Conservation (phyloP, 2,113 vertebrate genomes). For the Alexandromys fortis region DNA sequence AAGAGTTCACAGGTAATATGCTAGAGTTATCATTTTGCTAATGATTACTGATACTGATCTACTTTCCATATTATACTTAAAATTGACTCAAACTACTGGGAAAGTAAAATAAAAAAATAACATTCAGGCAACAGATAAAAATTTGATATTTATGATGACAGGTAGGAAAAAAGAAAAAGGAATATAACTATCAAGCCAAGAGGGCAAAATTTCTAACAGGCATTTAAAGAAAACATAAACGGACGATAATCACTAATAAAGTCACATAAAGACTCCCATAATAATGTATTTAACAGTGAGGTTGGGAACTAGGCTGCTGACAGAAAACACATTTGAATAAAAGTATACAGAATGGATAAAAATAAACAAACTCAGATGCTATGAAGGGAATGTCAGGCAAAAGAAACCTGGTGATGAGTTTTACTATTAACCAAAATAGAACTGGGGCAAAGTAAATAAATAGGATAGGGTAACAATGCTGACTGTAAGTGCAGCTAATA, state of each 20-base stretch:
- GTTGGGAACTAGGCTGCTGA: neutral
- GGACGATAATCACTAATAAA: neutral
- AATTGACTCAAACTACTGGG: neutral
- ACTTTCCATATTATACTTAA: neutral
- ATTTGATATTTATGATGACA: neutral
- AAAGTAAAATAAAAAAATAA: neutral
- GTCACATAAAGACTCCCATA: neutral
- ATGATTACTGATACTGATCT: neutral
- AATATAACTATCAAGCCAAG: neutral
- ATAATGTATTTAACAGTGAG: neutral
- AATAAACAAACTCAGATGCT: neutral
- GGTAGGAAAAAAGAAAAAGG: neutral
- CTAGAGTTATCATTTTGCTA: neutral
- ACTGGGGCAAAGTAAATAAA: neutral
- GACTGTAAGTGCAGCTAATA: neutral
- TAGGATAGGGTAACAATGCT: neutral
- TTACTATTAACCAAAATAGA: constrained; percentile 14
- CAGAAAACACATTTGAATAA: constrained; percentile 6
- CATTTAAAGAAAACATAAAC: neutral
- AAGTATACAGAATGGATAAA: neutral
- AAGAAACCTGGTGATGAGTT: neutral
- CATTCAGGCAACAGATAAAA: neutral
- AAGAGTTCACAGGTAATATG: neutral
- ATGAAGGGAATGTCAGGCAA: neutral
- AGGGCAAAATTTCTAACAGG: neutral